Conservation (phyloP, 2,888 invertebrate species). For the Erebia palarica region DNA sequence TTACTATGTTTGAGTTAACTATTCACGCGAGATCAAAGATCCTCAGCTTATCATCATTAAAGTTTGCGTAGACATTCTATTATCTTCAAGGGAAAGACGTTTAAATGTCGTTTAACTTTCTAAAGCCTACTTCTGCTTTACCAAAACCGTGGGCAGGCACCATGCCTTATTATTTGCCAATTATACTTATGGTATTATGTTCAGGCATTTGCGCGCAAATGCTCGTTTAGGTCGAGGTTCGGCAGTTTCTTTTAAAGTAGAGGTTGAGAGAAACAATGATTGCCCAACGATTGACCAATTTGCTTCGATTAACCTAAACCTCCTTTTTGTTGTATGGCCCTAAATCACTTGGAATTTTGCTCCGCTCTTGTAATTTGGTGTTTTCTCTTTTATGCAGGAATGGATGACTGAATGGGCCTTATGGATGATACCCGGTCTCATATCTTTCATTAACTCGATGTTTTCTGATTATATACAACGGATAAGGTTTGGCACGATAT, state of each 20-base stretch:
- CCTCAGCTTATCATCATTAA: not conserved
- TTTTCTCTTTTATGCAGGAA: conserved; percentile 47
- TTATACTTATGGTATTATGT: conserved; percentile 39
- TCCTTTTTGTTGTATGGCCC: conserved; percentile 42
- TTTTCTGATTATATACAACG: conserved; percentile 11
- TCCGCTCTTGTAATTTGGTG: conserved; percentile 46
- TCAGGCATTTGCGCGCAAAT: conserved; percentile 29
- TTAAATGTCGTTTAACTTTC: conserved; percentile 4
- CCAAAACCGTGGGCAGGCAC: conserved; percentile 12
- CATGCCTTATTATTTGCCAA: conserved; percentile 32
- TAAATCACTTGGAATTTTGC: conserved; percentile 47
- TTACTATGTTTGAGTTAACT: not conserved
- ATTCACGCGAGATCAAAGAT: not conserved
- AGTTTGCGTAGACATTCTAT: not conserved
- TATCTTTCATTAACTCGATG: conserved; percentile 18
- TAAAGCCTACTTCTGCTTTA: conserved; percentile 8
- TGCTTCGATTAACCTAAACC: conserved; percentile 50
- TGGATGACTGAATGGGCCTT: conserved; percentile 28
- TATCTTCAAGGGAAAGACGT: not conserved
- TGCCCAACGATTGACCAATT: conserved; percentile 51
- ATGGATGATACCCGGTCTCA: conserved; percentile 20
- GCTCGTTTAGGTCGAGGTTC: conserved; percentile 31
- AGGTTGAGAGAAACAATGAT: conserved; percentile 47
- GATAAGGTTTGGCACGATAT: conserved; percentile 3
- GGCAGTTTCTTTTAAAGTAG: conserved; percentile 43